A percentile compares a stretch with the other conserved stretches of the same genome.
These are phyloP conservation scores for Notechis scutatus DNA, from an alignment of 2,113 vertebrate genomes.

Conservation along the genomic window DNA sequence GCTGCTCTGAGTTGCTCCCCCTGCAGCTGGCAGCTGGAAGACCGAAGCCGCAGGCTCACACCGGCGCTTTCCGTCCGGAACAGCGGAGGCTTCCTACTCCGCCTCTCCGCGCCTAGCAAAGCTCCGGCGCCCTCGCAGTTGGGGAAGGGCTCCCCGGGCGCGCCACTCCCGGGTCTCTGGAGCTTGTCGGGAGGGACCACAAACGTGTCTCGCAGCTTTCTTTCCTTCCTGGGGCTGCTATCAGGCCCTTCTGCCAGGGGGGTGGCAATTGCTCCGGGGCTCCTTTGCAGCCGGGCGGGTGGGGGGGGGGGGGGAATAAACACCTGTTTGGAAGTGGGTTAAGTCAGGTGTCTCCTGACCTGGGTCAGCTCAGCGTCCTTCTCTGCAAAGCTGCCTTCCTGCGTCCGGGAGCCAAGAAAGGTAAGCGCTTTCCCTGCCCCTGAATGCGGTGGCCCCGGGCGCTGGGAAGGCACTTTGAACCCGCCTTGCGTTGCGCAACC, in stretches of 20 bases:
- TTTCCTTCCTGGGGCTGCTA: neutral
- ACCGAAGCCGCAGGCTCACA: neutral
- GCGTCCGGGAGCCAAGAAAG: neutral
- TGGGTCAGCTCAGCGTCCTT: neutral
- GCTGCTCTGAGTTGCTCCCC: constrained; percentile 4
- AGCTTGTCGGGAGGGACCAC: neutral
- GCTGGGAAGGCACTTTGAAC: neutral
- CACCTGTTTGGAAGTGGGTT: neutral
- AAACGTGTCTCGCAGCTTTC: neutral
- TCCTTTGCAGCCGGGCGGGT: neutral
- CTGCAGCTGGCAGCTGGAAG: constrained; percentile 11
- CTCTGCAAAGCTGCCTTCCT: neutral
- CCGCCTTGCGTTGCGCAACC: neutral
- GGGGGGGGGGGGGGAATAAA: rapidly evolving
- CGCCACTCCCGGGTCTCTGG: neutral
- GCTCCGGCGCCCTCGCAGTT: neutral
- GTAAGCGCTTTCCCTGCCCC: neutral
- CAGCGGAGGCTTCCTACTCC: neutral
- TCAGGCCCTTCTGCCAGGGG: neutral
- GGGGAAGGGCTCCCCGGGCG: neutral
- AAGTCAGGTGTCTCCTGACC: neutral
- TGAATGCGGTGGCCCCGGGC: too few relatives aligned
- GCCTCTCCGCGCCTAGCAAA: neutral
- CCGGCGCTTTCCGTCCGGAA: neutral
- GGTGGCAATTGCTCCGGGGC: neutral